Evolutionary conservation across 2,113 vertebrate species (phyloP).

Genomic region (Antigone vipio): DNA sequence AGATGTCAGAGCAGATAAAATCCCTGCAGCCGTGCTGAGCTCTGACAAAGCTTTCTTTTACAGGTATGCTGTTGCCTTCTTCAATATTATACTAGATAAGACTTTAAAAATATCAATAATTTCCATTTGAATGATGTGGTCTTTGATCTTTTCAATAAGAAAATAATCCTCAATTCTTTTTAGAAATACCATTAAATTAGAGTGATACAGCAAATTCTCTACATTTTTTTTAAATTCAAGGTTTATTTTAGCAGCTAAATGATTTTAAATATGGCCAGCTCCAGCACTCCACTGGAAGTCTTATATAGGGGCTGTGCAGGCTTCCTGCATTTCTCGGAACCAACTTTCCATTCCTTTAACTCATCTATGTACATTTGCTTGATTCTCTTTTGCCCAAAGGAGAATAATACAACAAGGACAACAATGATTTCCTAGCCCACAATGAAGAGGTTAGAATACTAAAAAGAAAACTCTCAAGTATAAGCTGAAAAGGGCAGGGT

Average conservation of each 20-base stretch:
- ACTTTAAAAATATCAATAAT: conserved; percentile 2
- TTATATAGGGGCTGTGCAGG: background rate
- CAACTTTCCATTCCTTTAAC: background rate
- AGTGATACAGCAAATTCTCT: background rate
- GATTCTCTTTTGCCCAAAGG: conserved; percentile 45
- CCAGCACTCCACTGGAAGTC: conserved; percentile 1
- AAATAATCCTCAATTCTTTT: background rate
- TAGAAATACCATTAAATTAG: conserved; percentile 15
- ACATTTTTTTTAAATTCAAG: background rate
- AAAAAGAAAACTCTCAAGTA: background rate
- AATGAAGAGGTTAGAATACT: background rate
- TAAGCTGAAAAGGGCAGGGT: background rate
- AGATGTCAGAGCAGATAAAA: conserved; percentile 27
- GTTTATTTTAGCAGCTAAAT: conserved; percentile 38
- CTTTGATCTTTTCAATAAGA: background rate
- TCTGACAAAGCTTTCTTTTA: conserved; percentile 43
- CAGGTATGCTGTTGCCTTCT: background rate
- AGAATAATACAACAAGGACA: background rate
- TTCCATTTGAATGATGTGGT: conserved; percentile 34
- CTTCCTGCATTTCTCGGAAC: background rate
- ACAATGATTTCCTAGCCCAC: background rate
- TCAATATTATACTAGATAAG: background rate
- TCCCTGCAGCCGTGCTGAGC: background rate
- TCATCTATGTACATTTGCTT: conserved; percentile 4
- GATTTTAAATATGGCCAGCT: conserved; percentile 16